These are phyloP conservation scores for Helarctos malayanus DNA, from an alignment of 2,797 vertebrate species.

Conservation along the genomic window DNA sequence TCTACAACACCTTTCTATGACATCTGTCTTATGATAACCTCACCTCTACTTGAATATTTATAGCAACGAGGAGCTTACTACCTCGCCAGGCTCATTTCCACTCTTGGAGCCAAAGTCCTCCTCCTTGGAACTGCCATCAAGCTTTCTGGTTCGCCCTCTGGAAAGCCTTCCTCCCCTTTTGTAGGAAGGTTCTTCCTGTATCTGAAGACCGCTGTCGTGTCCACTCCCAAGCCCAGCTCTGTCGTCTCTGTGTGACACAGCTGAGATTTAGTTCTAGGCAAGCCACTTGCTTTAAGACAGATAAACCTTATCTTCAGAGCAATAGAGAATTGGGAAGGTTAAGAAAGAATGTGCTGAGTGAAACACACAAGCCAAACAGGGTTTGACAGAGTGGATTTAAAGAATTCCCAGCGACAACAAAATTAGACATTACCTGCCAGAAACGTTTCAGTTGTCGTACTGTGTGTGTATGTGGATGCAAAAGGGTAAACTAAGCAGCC, in stretches of 20 bases:
- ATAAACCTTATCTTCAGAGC: not conserved
- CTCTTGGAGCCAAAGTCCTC: not conserved
- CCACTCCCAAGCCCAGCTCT: not conserved
- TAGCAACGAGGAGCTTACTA: not conserved
- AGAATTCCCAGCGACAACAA: not conserved
- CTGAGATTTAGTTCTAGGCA: not conserved
- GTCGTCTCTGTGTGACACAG: not conserved
- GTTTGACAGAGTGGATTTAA: not conserved
- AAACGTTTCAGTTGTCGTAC: not conserved
- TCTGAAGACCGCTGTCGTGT: not conserved
- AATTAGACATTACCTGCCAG: not conserved
- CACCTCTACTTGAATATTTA: not conserved
- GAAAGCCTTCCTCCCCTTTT: not conserved
- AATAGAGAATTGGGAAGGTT: not conserved
- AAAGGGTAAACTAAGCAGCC: not conserved
- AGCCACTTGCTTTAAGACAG: not conserved
- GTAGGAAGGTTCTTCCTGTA: not conserved
- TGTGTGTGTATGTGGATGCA: not conserved
- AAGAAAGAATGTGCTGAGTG: conserved; percentile 17
- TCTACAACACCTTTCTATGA: not conserved
- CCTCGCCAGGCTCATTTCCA: not conserved
- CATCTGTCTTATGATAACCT: not conserved
- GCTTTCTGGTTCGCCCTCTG: not conserved
- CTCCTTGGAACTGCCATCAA: not conserved
- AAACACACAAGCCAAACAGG: not conserved